Base-by-base conservation (phyloP, 2,113 vertebrate species). In the Pachycephala philippinensis region DNA sequence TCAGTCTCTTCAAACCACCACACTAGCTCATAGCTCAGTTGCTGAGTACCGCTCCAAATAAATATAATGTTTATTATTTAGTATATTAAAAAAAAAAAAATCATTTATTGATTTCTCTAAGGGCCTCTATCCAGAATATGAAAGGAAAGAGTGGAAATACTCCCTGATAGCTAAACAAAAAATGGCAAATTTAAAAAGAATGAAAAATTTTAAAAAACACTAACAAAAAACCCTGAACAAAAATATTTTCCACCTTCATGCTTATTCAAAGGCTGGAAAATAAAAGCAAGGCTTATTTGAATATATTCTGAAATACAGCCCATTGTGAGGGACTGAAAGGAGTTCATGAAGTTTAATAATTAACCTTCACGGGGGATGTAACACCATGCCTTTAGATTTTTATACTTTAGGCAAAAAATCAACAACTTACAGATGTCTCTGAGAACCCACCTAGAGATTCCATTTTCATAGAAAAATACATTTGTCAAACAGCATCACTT, bases 181-280 rank as follows among this genome's bases (percentile, higher is more conserved):
- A 44, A 30, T 2, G 7, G 11, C 35, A 72, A 68, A 80, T 45
- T 61, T 26, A n/a, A 71, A 82, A 65, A 52, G 0, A 52, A 28
- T 16, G 3, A 4, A 18, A 35, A 35, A 19, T 9, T 6, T 10
- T 7, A 22, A 13, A 22, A 22, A 33, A 9, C 31, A 6, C 7
- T 24, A 50, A 54, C 3, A 37, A 52, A 61, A 70, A 49, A 1
- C 5, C 0, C 20, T 1, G 0, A 84, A 27, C 23, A 50, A 49
- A 24, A 79, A 22, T 45, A 59, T 57, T 50, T 85, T 7, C 27
- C 30, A 75, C 11, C 2, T 42, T 72, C 50, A 44, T 2, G 0
- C 22, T 60, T 81, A 88, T 57, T 76, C 35, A 71, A 83, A 75
- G 31, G 15, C 1, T 69, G 26, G 8, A 71, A 91, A 87, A 68